Evolutionary conservation across 2,888 invertebrate genomes (phyloP).

Genomic region (Amphipoea oculea): DNA sequence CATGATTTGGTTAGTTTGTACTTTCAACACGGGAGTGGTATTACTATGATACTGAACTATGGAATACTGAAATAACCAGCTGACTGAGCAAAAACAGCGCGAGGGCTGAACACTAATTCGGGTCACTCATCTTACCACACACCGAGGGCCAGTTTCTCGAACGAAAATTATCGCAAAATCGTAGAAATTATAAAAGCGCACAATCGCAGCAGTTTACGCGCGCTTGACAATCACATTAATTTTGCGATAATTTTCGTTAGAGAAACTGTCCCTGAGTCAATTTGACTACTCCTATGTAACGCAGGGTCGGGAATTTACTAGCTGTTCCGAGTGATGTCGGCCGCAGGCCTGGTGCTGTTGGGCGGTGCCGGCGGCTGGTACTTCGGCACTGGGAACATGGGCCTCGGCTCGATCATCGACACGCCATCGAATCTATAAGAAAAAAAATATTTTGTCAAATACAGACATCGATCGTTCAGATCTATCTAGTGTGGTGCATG

Average conservation of each 20-base stretch:
- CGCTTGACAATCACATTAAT: not conserved
- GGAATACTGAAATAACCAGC: constrained; percentile 35
- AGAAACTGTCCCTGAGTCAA: constrained; percentile 29
- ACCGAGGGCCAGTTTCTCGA: not conserved
- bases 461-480: not conserved
- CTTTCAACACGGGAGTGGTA: constrained; percentile 37
- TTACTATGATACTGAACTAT: constrained; percentile 22
- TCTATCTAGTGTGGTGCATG: not conserved
- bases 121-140: constrained; percentile 51
- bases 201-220: not conserved
- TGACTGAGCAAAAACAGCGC: constrained; percentile 57
- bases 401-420: constrained; percentile 81
- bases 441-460: too few relatives aligned
- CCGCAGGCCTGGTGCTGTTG: constrained; percentile 63
- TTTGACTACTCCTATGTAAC: constrained; percentile 55
- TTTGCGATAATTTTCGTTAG: not conserved
- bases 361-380: constrained; percentile 76
- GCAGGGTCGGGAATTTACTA: constrained; percentile 63
- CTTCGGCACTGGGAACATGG: constrained; percentile 82
- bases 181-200: not conserved
- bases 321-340: constrained; percentile 70
- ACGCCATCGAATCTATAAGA: constrained; percentile 82
- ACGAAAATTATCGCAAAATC: not conserved
- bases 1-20: constrained; percentile 65
- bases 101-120: constrained; percentile 48